Evolutionary conservation across 2,888 invertebrate genomes (phyloP).

Genomic region (Clostera curtula): DNA sequence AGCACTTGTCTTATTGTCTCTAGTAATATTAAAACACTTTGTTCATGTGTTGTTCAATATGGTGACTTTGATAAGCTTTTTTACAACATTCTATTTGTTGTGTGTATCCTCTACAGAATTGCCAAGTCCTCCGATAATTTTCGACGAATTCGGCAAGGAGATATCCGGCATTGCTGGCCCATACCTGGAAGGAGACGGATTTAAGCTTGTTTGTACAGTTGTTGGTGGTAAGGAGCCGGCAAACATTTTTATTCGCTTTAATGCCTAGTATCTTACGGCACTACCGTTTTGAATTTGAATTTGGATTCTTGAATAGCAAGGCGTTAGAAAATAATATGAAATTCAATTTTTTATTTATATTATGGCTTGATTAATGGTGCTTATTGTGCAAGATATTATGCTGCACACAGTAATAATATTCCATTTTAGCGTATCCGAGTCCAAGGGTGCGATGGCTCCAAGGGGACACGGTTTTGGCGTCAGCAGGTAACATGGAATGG

Average conservation of each 20-base stretch:
- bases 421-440: conserved; percentile 52
- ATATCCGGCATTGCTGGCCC: conserved; percentile 80
- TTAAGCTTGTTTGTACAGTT: conserved; percentile 83
- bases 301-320: too few relatives aligned
- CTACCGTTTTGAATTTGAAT: too few relatives aligned
- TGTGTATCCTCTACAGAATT: conserved; percentile 82
- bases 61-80: too few relatives aligned
- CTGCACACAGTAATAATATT: conserved; percentile 1
- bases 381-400: conserved; percentile 2
- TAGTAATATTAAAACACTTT: too few relatives aligned
- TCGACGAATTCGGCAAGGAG: conserved; percentile 81
- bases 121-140: conserved; percentile 82
- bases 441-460: conserved; percentile 64
- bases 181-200: conserved; percentile 82
- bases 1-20: too few relatives aligned
- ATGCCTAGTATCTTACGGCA: too few relatives aligned
- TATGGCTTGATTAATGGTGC: too few relatives aligned
- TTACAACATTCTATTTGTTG: conserved; percentile 20
- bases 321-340: too few relatives aligned
- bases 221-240: conserved; percentile 76
- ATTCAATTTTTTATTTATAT: too few relatives aligned
- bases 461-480: conserved; percentile 48
- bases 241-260: conserved; percentile 4
- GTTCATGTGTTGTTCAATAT: too few relatives aligned
- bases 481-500: conserved; percentile 29